Conservation (phyloP, 2,888 invertebrate genomes). For the Xestia xanthographa region DNA sequence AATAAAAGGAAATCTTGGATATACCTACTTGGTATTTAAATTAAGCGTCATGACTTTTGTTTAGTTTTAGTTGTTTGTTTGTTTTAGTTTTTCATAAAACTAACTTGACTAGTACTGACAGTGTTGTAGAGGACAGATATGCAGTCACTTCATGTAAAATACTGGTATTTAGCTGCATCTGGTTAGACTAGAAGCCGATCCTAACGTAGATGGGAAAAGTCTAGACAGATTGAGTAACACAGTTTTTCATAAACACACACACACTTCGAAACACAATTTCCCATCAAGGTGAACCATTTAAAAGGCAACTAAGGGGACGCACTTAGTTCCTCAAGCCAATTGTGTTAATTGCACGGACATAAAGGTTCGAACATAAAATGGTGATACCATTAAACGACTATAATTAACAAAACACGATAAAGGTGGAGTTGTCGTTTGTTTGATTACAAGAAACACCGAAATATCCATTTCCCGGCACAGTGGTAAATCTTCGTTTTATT, state of each 20-base stretch:
- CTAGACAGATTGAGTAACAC: neutral
- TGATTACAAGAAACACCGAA: slow-evolving; percentile 51
- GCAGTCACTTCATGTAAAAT: neutral
- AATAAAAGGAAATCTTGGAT: neutral
- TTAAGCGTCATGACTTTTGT: neutral
- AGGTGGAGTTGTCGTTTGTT: slow-evolving; percentile 61
- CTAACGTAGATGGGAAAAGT: neutral
- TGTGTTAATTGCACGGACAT: slow-evolving; percentile 50
- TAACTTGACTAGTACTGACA: neutral
- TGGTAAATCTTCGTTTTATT: slow-evolving; percentile 65
- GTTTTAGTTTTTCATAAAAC: neutral
- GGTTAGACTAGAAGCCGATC: neutral
- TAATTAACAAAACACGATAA: slow-evolving; percentile 64
- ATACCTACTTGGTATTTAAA: neutral
- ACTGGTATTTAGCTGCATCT: neutral
- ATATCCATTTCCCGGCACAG: slow-evolving; percentile 39
- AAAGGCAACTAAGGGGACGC: slow-evolving; percentile 4
- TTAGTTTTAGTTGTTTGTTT: no score
- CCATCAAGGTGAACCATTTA: neutral
- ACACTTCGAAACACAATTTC: neutral
- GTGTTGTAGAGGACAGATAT: neutral
- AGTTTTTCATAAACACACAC: neutral
- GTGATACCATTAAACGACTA: slow-evolving; percentile 42
- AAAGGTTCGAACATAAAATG: slow-evolving; percentile 48
- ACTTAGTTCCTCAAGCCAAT: slow-evolving; percentile 28